Evolutionary conservation across 2,888 invertebrate species (phyloP).

Genomic region (Paralinhomoeus sp.): DNA sequence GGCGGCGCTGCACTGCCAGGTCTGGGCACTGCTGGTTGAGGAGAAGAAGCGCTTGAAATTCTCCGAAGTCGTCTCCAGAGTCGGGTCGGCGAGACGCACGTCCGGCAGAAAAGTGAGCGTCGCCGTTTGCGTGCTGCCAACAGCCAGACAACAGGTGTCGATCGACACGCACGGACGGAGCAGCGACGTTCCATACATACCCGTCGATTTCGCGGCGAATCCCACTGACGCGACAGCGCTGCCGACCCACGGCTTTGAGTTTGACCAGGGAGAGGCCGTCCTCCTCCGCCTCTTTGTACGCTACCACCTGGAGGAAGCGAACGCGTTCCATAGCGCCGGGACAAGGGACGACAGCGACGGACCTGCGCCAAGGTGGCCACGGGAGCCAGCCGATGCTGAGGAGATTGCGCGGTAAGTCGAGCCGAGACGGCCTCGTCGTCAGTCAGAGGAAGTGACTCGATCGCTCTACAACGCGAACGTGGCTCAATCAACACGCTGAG

Average conservation of each 20-base stretch:
- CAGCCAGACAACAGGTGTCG: too few relatives aligned
- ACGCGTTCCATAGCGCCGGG: too few relatives aligned
- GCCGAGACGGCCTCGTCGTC: too few relatives aligned
- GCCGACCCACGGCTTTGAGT: constrained; percentile 49
- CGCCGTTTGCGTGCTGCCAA: constrained; percentile 34
- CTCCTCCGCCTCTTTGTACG: constrained; percentile 32
- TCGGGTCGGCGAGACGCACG: constrained; percentile 37
- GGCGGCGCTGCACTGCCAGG: too few relatives aligned
- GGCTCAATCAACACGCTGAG: too few relatives aligned
- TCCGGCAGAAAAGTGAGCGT: constrained; percentile 47
- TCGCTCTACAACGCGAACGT: too few relatives aligned
- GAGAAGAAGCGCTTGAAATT: too few relatives aligned
- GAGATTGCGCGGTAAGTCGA: too few relatives aligned
- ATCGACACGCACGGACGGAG: too few relatives aligned
- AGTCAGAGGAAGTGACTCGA: background rate
- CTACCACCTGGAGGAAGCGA: constrained; percentile 42
- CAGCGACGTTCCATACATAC: too few relatives aligned
- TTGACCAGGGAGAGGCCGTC: constrained; percentile 32
- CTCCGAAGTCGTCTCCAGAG: constrained; percentile 22
- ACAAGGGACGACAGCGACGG: constrained; percentile 32
- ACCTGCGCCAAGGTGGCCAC: constrained; percentile 1
- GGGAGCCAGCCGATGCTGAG: background rate
- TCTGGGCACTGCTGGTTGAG: too few relatives aligned
- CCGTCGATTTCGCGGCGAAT: constrained; percentile 6
- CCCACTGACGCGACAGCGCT: constrained; percentile 43